These are phyloP conservation scores for Halocynthia roretzi DNA, from an alignment of 23 tunicate genomes.

Conservation along the genomic window DNA sequence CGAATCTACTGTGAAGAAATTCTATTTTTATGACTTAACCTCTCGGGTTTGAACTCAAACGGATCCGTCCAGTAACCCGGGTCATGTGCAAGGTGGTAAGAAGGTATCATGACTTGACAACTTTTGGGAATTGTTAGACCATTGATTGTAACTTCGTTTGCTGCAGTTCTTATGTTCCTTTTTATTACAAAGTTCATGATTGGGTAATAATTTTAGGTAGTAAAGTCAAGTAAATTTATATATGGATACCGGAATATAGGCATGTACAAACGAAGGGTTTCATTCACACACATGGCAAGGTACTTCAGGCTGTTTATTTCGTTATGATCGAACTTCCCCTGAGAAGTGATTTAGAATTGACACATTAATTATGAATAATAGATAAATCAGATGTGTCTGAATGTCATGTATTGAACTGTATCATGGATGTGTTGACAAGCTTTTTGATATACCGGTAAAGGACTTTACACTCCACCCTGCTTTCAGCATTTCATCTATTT, in stretches of 20 bases:
- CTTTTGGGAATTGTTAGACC: slow-evolving; percentile 17
- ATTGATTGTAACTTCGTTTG: slow-evolving; percentile 8
- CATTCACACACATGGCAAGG: not conserved
- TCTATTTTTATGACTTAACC: not conserved
- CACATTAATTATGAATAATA: too few species aligned
- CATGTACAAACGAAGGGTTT: slow-evolving; percentile 1
- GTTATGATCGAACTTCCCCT: slow-evolving; percentile 1
- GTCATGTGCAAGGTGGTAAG: slow-evolving; percentile 14
- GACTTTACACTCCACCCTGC: not conserved
- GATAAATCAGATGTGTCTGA: too few species aligned
- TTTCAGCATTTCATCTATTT: slow-evolving; percentile 20
- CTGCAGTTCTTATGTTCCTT: not conserved
- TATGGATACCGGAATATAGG: not conserved
- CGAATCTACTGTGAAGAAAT: too few species aligned
- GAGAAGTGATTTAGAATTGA: not conserved
- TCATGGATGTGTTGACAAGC: too few species aligned
- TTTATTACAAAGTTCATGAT: too few species aligned
- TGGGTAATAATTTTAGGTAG: too few species aligned
- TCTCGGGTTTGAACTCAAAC: slow-evolving; percentile 9
- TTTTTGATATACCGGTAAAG: too few species aligned
- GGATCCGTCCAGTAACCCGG: slow-evolving; percentile 20
- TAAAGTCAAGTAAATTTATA: too few species aligned
- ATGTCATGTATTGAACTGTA: too few species aligned
- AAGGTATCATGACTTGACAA: slow-evolving; percentile 2
- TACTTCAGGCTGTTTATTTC: not conserved